Base-by-base conservation (phyloP, 2,888 invertebrate species). In the Cinara cedri region DNA sequence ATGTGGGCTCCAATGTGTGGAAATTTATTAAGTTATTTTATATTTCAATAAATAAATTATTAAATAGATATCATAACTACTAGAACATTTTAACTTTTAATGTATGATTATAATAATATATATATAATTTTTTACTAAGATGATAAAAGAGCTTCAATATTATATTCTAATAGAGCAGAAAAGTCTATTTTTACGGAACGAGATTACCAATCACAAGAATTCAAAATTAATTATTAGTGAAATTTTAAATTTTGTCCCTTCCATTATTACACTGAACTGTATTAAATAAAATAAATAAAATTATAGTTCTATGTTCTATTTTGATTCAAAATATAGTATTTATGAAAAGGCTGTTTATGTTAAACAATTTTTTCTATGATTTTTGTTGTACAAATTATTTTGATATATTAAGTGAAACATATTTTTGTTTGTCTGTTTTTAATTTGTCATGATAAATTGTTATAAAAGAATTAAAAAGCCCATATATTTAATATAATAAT, bases 201-300 rank as follows among this genome's bases (percentile, higher is more conserved):
- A 19, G 74, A 75, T 75, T 75, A 65, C 74, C 74, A 24, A 75
- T 63, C 19, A 63, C 74, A 24, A 14, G 74, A 24, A 51, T 63
- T 75, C 74, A 75, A 24, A 21, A 65, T 54, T 65, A 75, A 54
- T 34, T 26, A 74, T 21, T 11, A 19, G 9, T 34, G 4, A 19
- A 72, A 34, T 34, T 8, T 34, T 34, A 55, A 6, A 57, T 57
- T 71, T 11, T n/a, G 14, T 62, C 21, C 21, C 10, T 19, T 72
- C 26, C 10, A 34, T 19, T 51, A 34, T 62, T 34, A 14, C 62
- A 44, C 62, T 74, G 1, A 51, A 74, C 62, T 49, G n/a, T 42
- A 10, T 72, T 72, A 16, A 11, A 34, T 34, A 34, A n/a, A n/a
- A 16, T 54, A 14, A 70, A 34, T 70, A 1, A 51, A 62, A 62